These are phyloP conservation scores for Pogona vitticeps DNA, from an alignment of 2,113 vertebrate species.

Conservation along the genomic window DNA sequence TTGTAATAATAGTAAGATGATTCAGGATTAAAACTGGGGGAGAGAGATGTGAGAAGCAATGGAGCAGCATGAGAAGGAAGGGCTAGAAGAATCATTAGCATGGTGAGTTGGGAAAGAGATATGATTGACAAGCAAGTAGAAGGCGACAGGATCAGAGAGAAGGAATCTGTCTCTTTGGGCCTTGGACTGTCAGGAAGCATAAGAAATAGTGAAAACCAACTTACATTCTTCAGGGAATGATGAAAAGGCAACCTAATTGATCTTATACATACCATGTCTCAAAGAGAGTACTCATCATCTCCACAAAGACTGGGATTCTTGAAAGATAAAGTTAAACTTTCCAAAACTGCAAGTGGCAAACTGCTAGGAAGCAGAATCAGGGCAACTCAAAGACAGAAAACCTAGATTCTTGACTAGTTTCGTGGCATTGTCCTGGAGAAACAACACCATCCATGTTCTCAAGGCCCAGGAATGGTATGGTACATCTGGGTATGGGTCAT, in stretches of 20 bases:
- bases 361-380: constrained; percentile 9
- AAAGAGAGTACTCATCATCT: neutral
- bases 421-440: neutral
- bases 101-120: neutral
- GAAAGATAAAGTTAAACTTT: neutral
- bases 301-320: neutral
- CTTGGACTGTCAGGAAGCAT: neutral
- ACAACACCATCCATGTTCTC: neutral
- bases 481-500: neutral
- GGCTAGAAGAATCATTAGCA: neutral
- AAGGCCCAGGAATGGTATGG: neutral
- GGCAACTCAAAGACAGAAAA: neutral
- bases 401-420: fast-evolving
- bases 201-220: no score
- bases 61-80: neutral
- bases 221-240: neutral
- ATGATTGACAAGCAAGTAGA: fast-evolving
- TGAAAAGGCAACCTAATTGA: neutral
- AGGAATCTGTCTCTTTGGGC: neutral
- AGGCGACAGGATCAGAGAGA: neutral
- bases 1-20: neutral
- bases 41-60: neutral
- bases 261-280: neutral
- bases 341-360: neutral
- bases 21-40: neutral